Base-by-base conservation (phyloP, 2,113 vertebrate genomes). In the Peromyscus maniculatus region DNA sequence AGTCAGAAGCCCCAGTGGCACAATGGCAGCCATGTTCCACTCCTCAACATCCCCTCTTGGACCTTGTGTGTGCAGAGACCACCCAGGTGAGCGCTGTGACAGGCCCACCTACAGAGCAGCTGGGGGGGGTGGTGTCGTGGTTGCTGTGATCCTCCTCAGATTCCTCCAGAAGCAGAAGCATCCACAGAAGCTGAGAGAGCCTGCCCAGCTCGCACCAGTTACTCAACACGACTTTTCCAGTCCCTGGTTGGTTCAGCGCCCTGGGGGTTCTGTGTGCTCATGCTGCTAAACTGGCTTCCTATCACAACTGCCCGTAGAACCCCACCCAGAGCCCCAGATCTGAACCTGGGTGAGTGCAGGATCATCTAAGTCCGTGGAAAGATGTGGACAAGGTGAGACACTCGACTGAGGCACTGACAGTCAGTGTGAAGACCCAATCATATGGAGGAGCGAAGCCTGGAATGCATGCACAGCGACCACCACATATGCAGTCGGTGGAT, bases 41-140 rank as follows among this genome's bases (percentile, higher is more conserved):
- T 8, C 15, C 31, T 4, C 2, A 5, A 22, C 26, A n/a, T 62
- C 43, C 57, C 7, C 57, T 26, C 31, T 11, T 0, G 31, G 33
- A 82, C 66, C 1, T 6, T 10, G 0, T 0, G 1, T 2, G 7
- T 13, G 49, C 19, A 71, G 69, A 75, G 52, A 57, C 39, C 31
- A 24, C 0, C 46, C 43, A 83, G 22, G 33, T 3, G 0, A 2
- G 7, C 2, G 11, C 16, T 43, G 1, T 24, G 1, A 49, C 64
- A 26, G 22, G 16, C 28, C 49, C 33, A 36, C 31, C 26, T 8
- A 91, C 2, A 79, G 7, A 57, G 9, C 0, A 83, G n/a, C 21
- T 24, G 31, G 21, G 66, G 46, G 7, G 39, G 39, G 39, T n/a
- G n/a, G n/a, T n/a, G 22, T 36, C 92, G 24, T 19, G 28, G 3